These are phyloP conservation scores for Orthosia cruda DNA, from an alignment of 2,888 invertebrate genomes.

Conservation along the genomic window DNA sequence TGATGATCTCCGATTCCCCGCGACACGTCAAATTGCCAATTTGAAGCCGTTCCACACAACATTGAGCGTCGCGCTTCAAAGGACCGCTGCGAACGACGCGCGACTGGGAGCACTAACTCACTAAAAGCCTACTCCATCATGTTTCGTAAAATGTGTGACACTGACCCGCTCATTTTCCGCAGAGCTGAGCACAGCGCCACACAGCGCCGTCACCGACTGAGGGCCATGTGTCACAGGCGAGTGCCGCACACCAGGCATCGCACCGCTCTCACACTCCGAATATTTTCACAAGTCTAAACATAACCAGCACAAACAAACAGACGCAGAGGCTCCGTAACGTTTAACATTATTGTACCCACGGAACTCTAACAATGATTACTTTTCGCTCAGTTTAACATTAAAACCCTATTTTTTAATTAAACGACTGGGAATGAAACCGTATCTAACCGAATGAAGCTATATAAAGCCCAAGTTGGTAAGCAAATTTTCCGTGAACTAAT, in stretches of 20 bases:
- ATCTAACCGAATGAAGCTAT: slow-evolving; percentile 7
- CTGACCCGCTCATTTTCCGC: neutral
- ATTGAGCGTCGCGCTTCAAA: neutral
- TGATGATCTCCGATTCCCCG: slow-evolving; percentile 31
- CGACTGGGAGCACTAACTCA: slow-evolving; percentile 14
- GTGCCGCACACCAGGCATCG: too few species aligned
- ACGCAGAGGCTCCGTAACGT: neutral
- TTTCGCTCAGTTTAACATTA: slow-evolving; percentile 37
- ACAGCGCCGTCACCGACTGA: neutral
- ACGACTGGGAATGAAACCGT: slow-evolving; percentile 1
- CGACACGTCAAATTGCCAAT: slow-evolving; percentile 54
- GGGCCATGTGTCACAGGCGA: neutral
- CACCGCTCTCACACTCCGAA: too few species aligned
- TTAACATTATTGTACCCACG: neutral
- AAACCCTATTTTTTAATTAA: slow-evolving; percentile 34
- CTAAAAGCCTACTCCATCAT: neutral
- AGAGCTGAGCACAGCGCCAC: neutral
- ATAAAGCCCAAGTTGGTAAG: slow-evolving; percentile 24
- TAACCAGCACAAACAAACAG: neutral
- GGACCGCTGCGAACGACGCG: neutral
- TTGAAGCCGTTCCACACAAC: neutral
- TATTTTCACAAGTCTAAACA: too few species aligned
- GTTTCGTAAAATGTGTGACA: slow-evolving; percentile 1
- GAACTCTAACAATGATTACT: slow-evolving; percentile 17
- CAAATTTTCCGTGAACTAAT: slow-evolving; percentile 41